A percentile compares a stretch with the other conserved stretches of the same genome.
Evolutionary conservation across 2,113 vertebrate genomes (phyloP).

Genomic region (Sphyrna mokarran): DNA sequence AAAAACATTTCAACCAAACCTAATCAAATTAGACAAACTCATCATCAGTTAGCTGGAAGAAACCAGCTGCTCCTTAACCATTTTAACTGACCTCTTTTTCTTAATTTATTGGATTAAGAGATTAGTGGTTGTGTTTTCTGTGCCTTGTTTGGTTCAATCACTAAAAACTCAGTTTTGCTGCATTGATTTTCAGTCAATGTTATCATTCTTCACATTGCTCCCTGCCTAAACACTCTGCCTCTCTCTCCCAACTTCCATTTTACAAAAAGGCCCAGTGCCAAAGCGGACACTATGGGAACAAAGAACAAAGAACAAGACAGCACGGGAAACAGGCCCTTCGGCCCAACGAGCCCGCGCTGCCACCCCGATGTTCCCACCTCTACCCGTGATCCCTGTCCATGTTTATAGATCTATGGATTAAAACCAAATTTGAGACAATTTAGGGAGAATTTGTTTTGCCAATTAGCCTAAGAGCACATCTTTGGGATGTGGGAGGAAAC

Average conservation of each 20-base stretch:
- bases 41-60: slow-evolving; percentile 38
- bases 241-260: not conserved
- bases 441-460: too few species aligned
- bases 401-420: too few species aligned
- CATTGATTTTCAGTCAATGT: not conserved
- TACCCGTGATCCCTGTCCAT: too few species aligned
- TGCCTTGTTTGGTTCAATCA: not conserved
- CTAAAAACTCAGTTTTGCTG: not conserved
- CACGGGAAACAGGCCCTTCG: too few species aligned
- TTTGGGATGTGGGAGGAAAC: too few species aligned
- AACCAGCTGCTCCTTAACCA: slow-evolving; percentile 30
- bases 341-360: too few species aligned
- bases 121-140: not conserved
- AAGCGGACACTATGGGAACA: not conserved
- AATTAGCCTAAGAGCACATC: too few species aligned
- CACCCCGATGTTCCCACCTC: too few species aligned
- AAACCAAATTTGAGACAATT: too few species aligned
- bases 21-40: slow-evolving; percentile 40
- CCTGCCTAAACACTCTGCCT: not conserved
- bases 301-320: too few species aligned
- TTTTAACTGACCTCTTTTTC: not conserved
- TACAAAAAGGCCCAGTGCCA: not conserved
- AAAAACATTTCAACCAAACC: slow-evolving; percentile 38
- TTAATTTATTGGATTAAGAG: not conserved
- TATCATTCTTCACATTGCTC: not conserved